Conservation (phyloP, 2,888 invertebrate species). For the Pristionchus exspectatus region DNA sequence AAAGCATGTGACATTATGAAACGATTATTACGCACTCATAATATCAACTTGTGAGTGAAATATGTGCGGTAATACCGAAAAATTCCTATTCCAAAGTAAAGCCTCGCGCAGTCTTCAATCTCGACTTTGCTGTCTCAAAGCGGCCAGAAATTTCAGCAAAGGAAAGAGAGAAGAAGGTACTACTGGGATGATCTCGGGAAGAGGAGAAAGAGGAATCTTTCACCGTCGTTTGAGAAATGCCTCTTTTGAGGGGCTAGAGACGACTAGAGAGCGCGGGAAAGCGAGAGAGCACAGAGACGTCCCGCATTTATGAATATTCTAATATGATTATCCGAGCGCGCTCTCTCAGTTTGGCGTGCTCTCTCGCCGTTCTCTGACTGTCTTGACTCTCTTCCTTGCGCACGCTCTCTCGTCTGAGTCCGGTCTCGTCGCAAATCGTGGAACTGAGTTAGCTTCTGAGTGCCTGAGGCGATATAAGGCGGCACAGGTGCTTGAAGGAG, state of each 20-base stretch:
- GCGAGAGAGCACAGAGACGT: not conserved
- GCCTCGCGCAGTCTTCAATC: no score
- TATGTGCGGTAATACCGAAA: no score
- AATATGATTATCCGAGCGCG: slow-evolving; percentile 54
- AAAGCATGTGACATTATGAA: no score
- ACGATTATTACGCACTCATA: no score
- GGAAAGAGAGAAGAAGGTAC: not conserved
- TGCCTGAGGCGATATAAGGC: not conserved
- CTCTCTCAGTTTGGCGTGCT: not conserved
- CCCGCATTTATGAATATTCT: slow-evolving; percentile 55
- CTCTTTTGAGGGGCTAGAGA: not conserved
- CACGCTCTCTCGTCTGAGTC: not conserved
- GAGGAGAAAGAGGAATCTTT: slow-evolving; percentile 10
- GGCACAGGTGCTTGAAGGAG: not conserved
- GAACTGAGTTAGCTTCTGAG: not conserved
- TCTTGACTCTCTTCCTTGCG: not conserved
- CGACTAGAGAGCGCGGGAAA: slow-evolving; percentile 11
- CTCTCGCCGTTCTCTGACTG: not conserved
- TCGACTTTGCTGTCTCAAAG: not conserved
- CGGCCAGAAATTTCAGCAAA: not conserved
- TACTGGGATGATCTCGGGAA: not conserved
- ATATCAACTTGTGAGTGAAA: no score
- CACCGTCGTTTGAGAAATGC: slow-evolving; percentile 5
- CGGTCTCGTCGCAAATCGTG: not conserved
- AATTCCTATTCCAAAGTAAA: no score